Conservation (phyloP, 2,888 invertebrate genomes). For the Xanthostigma xanthostigma region DNA sequence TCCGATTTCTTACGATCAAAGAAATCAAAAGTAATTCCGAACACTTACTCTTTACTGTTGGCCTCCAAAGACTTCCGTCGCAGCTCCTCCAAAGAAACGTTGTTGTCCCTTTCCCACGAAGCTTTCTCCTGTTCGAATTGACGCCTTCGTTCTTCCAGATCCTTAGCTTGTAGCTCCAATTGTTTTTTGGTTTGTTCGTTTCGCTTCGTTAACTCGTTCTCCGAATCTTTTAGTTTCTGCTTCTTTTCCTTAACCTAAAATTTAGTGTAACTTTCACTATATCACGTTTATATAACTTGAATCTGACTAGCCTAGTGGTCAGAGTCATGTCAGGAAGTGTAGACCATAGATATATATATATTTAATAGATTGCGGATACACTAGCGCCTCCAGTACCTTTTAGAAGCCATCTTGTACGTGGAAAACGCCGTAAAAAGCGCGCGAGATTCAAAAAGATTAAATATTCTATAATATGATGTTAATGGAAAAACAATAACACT, state of each 20-base stretch:
- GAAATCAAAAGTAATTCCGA: neutral
- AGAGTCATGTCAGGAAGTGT: no score
- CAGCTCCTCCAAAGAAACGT: slow-evolving; percentile 77
- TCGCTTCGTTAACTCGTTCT: slow-evolving; percentile 78
- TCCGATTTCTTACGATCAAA: neutral
- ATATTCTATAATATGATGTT: no score
- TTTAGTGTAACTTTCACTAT: neutral
- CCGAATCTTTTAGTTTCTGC: slow-evolving; percentile 90
- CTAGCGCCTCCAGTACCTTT: no score
- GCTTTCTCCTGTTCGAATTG: slow-evolving; percentile 73
- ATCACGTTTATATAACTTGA: no score
- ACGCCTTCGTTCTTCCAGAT: slow-evolving; percentile 77
- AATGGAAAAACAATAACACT: no score
- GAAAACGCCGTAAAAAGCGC: no score
- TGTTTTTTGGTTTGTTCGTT: slow-evolving; percentile 60
- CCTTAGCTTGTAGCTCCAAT: slow-evolving; percentile 74
- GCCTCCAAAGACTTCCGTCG: slow-evolving; percentile 77
- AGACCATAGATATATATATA: no score
- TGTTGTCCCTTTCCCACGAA: slow-evolving; percentile 82
- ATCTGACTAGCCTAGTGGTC: no score
- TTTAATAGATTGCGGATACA: no score
- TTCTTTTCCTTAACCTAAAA: slow-evolving; percentile 79
- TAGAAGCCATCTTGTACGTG: no score
- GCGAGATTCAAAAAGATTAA: no score
- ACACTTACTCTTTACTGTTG: slow-evolving; percentile 71